Evolutionary conservation across 30 jellyfish, hydroid and myxozoan species (phyloP).

Genomic region (Sanderia malayensis): DNA sequence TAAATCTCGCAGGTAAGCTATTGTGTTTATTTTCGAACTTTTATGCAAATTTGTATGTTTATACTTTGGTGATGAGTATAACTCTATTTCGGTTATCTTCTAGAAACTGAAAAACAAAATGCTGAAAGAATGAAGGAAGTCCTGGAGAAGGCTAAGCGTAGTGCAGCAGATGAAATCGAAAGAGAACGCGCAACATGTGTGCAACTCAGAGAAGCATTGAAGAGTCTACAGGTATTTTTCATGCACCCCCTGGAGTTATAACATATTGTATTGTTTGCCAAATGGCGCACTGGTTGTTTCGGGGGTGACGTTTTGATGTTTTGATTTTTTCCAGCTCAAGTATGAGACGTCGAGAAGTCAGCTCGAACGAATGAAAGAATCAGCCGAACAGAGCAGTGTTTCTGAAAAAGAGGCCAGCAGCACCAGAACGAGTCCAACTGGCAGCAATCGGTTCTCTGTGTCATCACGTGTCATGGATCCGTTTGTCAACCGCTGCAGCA

Average conservation of each 20-base stretch:
- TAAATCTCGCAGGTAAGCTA: slow-evolving; percentile 39
- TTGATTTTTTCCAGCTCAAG: slow-evolving; percentile 16
- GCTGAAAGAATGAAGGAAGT: slow-evolving; percentile 37
- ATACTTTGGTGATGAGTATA: too few species aligned
- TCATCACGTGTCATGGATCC: slow-evolving; percentile 57
- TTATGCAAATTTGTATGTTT: too few species aligned
- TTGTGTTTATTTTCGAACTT: background rate
- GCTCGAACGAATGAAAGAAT: slow-evolving; percentile 31
- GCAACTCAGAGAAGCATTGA: slow-evolving; percentile 47
- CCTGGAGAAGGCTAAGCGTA: slow-evolving; percentile 40
- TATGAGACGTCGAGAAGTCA: slow-evolving; percentile 58
- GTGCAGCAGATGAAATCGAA: slow-evolving; percentile 49
- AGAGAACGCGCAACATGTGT: slow-evolving; percentile 46
- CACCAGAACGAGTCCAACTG: slow-evolving; percentile 36
- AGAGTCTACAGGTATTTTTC: slow-evolving; percentile 54
- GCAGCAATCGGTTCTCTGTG: slow-evolving; percentile 13
- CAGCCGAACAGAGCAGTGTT: slow-evolving; percentile 27
- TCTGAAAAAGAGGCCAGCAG: slow-evolving; percentile 6
- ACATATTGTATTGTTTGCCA: too few species aligned
- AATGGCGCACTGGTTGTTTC: too few species aligned
- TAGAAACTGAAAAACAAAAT: slow-evolving; percentile 49
- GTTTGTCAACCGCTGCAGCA: slow-evolving; percentile 31
- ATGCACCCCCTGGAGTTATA: too few species aligned
- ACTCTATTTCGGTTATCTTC: background rate
- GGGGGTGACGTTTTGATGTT: too few species aligned